Evolutionary conservation across 2,888 invertebrate species (phyloP).

Genomic region (Cheilosia vulpina): DNA sequence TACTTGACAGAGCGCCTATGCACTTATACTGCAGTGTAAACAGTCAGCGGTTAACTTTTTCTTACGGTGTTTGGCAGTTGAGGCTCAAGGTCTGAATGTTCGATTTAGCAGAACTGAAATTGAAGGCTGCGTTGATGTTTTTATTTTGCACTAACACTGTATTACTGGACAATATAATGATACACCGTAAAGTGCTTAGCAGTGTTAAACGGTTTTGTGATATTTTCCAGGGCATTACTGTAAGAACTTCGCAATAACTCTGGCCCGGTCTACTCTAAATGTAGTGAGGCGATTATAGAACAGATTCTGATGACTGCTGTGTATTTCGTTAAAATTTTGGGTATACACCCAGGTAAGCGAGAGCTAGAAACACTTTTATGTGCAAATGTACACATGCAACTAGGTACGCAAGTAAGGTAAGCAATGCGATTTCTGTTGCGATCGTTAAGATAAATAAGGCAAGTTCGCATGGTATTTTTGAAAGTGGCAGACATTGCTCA

Average conservation of each 20-base stretch:
- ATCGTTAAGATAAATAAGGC: too few relatives aligned
- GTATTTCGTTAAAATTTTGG: not conserved
- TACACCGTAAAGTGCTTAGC: not conserved
- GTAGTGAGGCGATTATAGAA: not conserved
- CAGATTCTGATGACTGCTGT: not conserved
- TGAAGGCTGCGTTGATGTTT: constrained; percentile 48
- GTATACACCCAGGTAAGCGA: too few relatives aligned
- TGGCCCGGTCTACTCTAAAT: not conserved
- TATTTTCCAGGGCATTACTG: not conserved
- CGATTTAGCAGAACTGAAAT: constrained; percentile 65
- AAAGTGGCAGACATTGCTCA: too few relatives aligned
- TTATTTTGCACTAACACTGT: not conserved
- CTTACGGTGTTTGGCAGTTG: constrained; percentile 37
- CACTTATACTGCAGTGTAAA: not conserved
- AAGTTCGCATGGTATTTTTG: too few relatives aligned
- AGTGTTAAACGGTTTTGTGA: constrained; percentile 20
- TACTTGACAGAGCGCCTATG: constrained; percentile 1
- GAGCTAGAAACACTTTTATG: too few relatives aligned
- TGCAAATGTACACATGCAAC: too few relatives aligned
- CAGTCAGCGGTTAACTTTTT: constrained; percentile 53
- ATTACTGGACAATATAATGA: not conserved
- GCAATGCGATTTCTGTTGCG: too few relatives aligned
- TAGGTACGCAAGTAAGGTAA: too few relatives aligned
- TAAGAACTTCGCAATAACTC: not conserved
- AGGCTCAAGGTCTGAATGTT: constrained; percentile 65